phyloP scores from a whole-genome alignment of 2,888 invertebrate species.

The Drosophila longiperda region DNA sequence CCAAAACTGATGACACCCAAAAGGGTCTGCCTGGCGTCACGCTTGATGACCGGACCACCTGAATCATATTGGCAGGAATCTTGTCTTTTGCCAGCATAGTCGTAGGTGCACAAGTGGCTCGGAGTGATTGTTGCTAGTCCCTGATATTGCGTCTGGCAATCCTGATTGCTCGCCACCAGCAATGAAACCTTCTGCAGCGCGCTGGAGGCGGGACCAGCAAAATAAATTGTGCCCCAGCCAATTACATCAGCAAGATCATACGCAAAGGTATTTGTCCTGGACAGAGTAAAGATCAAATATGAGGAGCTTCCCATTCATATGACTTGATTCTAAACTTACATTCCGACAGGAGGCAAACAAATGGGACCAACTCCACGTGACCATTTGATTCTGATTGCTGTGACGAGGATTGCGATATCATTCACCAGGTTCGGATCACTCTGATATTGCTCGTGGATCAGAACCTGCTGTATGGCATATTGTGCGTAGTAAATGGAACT shows the following conservation, averaged over 20 bases:
- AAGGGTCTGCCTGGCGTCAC: constrained; percentile 82
- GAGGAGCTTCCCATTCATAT: too few relatives aligned
- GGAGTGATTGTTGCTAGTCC: constrained; percentile 36
- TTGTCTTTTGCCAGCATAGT: constrained; percentile 54
- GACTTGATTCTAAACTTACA: constrained; percentile 56
- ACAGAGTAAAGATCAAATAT: not conserved
- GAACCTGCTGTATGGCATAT: constrained; percentile 79
- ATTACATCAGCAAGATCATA: constrained; percentile 65
- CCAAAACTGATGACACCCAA: constrained; percentile 87
- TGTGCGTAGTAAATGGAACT: constrained; percentile 71
- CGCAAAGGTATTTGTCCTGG: constrained; percentile 58
- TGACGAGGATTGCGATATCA: constrained; percentile 86
- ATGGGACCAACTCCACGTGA: constrained; percentile 86
- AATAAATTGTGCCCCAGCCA: constrained; percentile 86
- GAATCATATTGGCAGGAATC: constrained; percentile 86
- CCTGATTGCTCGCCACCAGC: constrained; percentile 64
- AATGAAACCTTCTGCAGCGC: constrained; percentile 85
- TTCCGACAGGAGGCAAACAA: constrained; percentile 86
- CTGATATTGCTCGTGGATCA: constrained; percentile 63
- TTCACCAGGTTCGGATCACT: constrained; percentile 69
- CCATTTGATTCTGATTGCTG: constrained; percentile 84
- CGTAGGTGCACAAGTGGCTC: constrained; percentile 76
- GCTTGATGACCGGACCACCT: constrained; percentile 86
- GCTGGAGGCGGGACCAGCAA: constrained; percentile 85
- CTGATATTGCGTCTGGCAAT: constrained; percentile 60